Evolutionary conservation across 2,113 vertebrate species (phyloP).

Genomic region (Chelonoidis abingdonii): DNA sequence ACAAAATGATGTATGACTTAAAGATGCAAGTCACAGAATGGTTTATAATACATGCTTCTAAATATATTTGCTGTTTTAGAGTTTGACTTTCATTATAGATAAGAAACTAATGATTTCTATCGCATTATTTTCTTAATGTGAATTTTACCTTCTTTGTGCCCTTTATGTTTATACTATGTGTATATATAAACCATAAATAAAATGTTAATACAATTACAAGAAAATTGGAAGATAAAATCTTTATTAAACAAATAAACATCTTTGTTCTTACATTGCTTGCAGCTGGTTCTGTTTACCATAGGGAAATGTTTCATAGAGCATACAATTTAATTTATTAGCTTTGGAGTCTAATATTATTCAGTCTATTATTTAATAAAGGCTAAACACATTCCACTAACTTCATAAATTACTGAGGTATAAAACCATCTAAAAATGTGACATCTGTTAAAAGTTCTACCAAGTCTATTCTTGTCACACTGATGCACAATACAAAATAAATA

Average conservation of each 20-base stretch:
- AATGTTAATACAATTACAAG: conserved; percentile 74
- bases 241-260: conserved; percentile 75
- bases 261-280: conserved; percentile 67
- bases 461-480: conserved; percentile 49
- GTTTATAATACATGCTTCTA: not conserved
- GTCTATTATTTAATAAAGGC: conserved; percentile 81
- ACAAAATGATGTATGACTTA: not conserved
- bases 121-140: conserved; percentile 28
- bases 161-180: conserved; percentile 45
- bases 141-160: conserved; percentile 33
- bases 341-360: conserved; percentile 79
- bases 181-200: conserved; percentile 73
- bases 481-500: conserved; percentile 57
- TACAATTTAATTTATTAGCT: conserved; percentile 82
- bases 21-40: not conserved
- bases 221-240: conserved; percentile 83
- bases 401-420: conserved; percentile 80
- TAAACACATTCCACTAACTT: conserved; percentile 77
- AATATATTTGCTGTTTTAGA: not conserved
- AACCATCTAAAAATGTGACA: conserved; percentile 79
- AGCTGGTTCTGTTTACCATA: conserved; percentile 82
- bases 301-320: conserved; percentile 77
- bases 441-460: conserved; percentile 74
- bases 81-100: not conserved
- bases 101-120: not conserved